Percentiles rank a stretch among this genome's conserved stretches.
Evolutionary conservation across 2,888 invertebrate genomes (phyloP).

Genomic region (Agonopterix subpropinquella): DNA sequence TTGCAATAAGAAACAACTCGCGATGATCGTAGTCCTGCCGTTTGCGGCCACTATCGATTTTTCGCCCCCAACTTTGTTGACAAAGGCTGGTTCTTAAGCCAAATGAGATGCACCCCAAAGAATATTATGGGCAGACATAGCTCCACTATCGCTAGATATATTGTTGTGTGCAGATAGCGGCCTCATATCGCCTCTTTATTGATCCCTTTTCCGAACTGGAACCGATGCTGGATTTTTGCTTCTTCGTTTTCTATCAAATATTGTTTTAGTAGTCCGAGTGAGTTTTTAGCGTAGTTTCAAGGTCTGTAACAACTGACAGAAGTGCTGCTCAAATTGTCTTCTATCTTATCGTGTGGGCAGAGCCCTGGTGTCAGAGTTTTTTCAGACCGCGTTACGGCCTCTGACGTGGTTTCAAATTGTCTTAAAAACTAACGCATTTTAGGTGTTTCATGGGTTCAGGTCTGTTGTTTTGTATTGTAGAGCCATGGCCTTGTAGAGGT

Average conservation of each 20-base stretch:
- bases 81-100: constrained; percentile 75
- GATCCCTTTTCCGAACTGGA: constrained; percentile 49
- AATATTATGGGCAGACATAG: constrained; percentile 76
- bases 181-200: constrained; percentile 58
- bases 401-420: no score
- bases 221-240: constrained; percentile 19
- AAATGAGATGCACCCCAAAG: constrained; percentile 76
- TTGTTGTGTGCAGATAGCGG: constrained; percentile 24
- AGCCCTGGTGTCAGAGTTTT: no score
- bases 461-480: no score
- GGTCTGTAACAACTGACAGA: no score
- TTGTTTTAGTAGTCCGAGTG: constrained; percentile 9
- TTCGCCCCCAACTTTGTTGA: constrained; percentile 72
- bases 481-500: no score
- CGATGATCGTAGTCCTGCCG: constrained; percentile 53
- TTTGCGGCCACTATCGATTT: constrained; percentile 69
- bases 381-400: no score
- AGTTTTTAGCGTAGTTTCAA: no score
- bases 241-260: constrained; percentile 34
- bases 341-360: no score
- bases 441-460: no score
- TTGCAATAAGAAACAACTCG: constrained; percentile 12
- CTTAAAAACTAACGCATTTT: no score
- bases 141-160: constrained; percentile 48
- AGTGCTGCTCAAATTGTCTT: no score